Evolutionary conservation across 2,797 vertebrate genomes (phyloP).

Genomic region (Psittacula derbiana): DNA sequence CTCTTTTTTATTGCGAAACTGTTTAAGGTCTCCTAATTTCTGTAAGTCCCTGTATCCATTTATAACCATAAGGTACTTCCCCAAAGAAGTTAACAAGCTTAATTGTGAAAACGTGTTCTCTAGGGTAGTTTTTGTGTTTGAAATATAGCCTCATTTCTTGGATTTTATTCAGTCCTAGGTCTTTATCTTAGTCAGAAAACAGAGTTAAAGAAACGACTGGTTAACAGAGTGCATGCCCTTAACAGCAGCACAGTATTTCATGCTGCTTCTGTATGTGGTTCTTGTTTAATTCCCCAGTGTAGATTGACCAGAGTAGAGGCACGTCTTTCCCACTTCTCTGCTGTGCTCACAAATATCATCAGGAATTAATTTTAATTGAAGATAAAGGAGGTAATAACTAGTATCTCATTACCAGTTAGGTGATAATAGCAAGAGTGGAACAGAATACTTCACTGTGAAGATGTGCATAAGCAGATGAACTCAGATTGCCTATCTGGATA

Average conservation of each 20-base stretch:
- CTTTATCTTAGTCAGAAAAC: background rate
- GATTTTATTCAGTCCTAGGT: background rate
- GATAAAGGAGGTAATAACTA: background rate
- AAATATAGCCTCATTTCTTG: background rate
- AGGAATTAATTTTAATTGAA: background rate
- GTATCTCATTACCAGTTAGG: background rate
- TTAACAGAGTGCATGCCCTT: background rate
- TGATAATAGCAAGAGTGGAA: background rate
- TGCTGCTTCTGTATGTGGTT: background rate
- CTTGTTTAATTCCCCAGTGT: background rate
- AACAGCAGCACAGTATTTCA: background rate
- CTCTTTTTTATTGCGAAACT: background rate
- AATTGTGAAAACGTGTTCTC: background rate
- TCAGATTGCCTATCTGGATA: background rate
- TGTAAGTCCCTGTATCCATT: rapidly evolving
- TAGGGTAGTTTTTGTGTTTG: background rate
- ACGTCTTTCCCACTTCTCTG: background rate
- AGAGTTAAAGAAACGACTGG: background rate
- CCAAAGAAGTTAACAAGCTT: background rate
- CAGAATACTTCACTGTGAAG: background rate
- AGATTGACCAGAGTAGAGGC: background rate
- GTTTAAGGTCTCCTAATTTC: background rate
- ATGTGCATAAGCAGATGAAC: background rate
- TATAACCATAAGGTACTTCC: background rate
- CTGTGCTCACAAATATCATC: background rate